phyloP scores from a whole-genome alignment of 1,140 invertebrate species.

The Ectropis grisescens region DNA sequence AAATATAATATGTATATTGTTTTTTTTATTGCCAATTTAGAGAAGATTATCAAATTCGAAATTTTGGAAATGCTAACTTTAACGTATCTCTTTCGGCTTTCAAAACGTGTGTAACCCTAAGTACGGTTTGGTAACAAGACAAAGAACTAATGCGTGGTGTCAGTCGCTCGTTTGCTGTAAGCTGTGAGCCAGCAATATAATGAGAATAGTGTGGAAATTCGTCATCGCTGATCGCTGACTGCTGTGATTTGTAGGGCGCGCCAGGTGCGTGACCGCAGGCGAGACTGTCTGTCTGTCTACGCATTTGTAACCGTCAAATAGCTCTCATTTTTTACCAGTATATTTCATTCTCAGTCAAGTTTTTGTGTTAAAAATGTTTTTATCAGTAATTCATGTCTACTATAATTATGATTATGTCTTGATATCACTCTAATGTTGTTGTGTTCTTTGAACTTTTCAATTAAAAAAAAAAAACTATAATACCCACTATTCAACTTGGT shows the following conservation, averaged over 20 bases:
- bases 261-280: slow-evolving; percentile 13
- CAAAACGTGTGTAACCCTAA: too few relatives aligned
- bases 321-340: slow-evolving; percentile 18
- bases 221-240: slow-evolving; percentile 4
- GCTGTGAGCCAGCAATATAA: slow-evolving; percentile 7
- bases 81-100: too few relatives aligned
- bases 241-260: slow-evolving; percentile 4
- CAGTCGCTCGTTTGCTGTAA: slow-evolving; percentile 3
- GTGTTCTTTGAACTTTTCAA: too few relatives aligned
- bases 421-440: too few relatives aligned
- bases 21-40: too few relatives aligned
- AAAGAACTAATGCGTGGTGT: slow-evolving; percentile 1
- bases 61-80: too few relatives aligned
- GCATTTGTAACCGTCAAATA: slow-evolving; percentile 19
- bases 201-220: slow-evolving; percentile 4
- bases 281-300: slow-evolving; percentile 7
- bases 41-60: too few relatives aligned
- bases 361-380: slow-evolving; percentile 3
- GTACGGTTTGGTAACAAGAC: background rate
- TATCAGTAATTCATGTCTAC: too few relatives aligned
- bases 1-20: too few relatives aligned
- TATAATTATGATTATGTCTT: too few relatives aligned
- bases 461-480: too few relatives aligned
- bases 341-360: slow-evolving; percentile 8
- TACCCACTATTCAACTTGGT: too few relatives aligned